Evolutionary conservation across 2,888 invertebrate genomes (phyloP).

Genomic region (Leucophenga montana): DNA sequence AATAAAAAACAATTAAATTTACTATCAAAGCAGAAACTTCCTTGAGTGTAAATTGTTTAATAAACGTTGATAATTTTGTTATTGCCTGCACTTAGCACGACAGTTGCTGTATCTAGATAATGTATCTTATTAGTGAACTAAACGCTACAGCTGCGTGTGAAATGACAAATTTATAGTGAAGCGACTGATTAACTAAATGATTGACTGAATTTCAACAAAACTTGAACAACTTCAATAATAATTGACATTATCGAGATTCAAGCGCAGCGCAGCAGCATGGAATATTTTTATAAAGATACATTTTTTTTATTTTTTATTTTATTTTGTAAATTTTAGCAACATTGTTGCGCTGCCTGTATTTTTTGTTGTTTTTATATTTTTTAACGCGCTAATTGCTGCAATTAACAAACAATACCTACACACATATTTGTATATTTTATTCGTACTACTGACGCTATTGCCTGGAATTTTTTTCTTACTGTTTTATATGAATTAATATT

Average conservation of each 20-base stretch:
- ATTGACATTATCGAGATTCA: no score
- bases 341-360: constrained; percentile 33
- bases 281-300: constrained; percentile 7
- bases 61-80: no score
- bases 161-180: no score
- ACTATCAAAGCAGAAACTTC: no score
- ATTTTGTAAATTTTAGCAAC: constrained; percentile 4
- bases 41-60: no score
- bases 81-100: not conserved
- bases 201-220: no score
- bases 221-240: no score
- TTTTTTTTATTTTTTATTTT: constrained; percentile 25
- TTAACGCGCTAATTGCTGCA: constrained; percentile 52
- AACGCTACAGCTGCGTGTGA: no score
- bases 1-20: no score
- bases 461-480: constrained; percentile 28
- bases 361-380: constrained; percentile 32
- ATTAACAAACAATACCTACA: constrained; percentile 50
- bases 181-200: no score
- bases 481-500: not conserved
- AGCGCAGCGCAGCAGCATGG: not conserved
- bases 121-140: no score
- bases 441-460: constrained; percentile 1
- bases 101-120: not conserved
- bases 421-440: not conserved